Percentiles rank a stretch among this genome's conserved stretches.
phyloP scores from a whole-genome alignment of 1,140 invertebrate species.

The Meloidogyne floridensis region DNA sequence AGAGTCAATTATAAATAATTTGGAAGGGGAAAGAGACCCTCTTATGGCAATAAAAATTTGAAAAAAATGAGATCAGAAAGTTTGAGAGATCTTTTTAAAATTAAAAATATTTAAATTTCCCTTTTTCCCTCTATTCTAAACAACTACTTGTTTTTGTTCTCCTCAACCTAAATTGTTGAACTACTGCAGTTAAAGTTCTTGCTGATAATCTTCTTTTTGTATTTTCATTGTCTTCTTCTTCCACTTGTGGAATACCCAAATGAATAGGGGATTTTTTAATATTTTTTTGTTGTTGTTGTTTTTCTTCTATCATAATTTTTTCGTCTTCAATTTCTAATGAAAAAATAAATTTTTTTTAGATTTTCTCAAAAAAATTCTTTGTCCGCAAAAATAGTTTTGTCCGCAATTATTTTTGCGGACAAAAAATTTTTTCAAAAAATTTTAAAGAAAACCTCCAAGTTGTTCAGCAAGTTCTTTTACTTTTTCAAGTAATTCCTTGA shows the following conservation, averaged over 20 bases:
- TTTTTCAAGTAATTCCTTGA: constrained; percentile 59
- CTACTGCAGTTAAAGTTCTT: constrained; percentile 14
- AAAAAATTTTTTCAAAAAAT: neutral
- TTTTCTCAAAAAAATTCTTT: neutral
- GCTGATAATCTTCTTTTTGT: constrained; percentile 20
- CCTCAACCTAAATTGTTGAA: constrained; percentile 21
- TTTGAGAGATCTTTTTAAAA: neutral
- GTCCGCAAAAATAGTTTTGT: no score
- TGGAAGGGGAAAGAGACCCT: neutral
- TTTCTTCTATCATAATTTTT: neutral
- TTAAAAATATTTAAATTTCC: neutral
- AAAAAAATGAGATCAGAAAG: neutral
- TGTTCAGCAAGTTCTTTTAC: constrained; percentile 43
- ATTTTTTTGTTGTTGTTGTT: neutral
- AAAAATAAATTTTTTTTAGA: neutral
- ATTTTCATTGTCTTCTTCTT: neutral
- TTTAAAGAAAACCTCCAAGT: constrained; percentile 19
- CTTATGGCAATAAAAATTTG: neutral
- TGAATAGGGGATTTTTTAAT: neutral
- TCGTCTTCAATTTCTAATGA: constrained; percentile 11
- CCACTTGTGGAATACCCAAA: constrained; percentile 15
- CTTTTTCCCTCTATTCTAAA: neutral
- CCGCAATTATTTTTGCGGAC: no score
- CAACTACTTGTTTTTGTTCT: constrained; percentile 21
- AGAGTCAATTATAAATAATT: neutral